Percentiles rank a stretch among this genome's conserved stretches.
These are phyloP conservation scores for Macaria liturata DNA, from an alignment of 2,888 invertebrate genomes.

Conservation along the genomic window DNA sequence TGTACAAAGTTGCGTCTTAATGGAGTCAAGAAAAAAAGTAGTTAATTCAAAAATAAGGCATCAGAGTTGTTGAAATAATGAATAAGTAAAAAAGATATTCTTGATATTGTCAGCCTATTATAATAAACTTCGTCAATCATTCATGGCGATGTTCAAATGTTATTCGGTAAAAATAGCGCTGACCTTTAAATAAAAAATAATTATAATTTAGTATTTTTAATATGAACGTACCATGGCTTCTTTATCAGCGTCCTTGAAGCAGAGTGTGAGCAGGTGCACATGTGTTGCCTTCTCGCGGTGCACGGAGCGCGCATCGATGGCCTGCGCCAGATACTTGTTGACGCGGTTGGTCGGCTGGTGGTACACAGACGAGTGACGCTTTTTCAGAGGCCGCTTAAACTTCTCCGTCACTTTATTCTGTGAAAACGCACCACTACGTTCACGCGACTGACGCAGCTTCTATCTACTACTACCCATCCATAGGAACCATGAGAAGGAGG, in stretches of 20 bases:
- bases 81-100: too few species aligned
- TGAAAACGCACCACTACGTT: constrained; percentile 53
- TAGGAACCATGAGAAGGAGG: constrained; percentile 28
- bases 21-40: too few species aligned
- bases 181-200: too few species aligned
- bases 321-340: constrained; percentile 95
- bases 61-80: too few species aligned
- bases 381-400: constrained; percentile 93
- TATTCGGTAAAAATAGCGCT: too few species aligned
- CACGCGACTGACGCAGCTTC: constrained; percentile 37
- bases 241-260: constrained; percentile 92
- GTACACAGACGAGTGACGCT: constrained; percentile 93
- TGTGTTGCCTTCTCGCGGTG: constrained; percentile 95
- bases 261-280: constrained; percentile 92
- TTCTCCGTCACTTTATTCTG: constrained; percentile 94
- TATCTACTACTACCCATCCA: constrained; percentile 41
- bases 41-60: too few species aligned
- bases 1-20: too few species aligned
- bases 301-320: constrained; percentile 94
- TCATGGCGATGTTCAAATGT: too few species aligned
- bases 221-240: constrained; percentile 86
- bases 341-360: constrained; percentile 96
- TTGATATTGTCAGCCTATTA: too few species aligned
- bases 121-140: too few species aligned
- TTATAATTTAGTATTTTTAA: too few species aligned